These are phyloP conservation scores for Bombus picipes DNA, from an alignment of 1,140 invertebrate genomes.

Conservation along the genomic window DNA sequence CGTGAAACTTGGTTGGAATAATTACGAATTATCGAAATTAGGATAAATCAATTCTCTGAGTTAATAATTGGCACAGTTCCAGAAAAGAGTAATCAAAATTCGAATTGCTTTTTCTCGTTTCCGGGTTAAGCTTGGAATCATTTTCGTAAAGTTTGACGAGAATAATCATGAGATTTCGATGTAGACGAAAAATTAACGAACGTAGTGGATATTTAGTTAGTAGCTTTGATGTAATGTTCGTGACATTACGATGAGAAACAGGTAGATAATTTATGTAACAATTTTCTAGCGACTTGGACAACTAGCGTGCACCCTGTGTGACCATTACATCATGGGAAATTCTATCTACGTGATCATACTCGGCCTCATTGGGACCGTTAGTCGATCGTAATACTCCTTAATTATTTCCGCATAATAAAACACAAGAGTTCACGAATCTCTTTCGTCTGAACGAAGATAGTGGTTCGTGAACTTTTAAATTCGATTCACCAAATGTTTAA, in stretches of 20 bases:
- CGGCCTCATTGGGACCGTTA: slow-evolving; percentile 80
- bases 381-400: slow-evolving; percentile 77
- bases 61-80: background rate
- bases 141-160: background rate
- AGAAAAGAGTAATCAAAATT: background rate
- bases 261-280: background rate
- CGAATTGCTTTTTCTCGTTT: background rate
- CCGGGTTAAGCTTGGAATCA: background rate
- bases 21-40: background rate
- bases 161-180: slow-evolving; percentile 64
- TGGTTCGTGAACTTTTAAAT: background rate
- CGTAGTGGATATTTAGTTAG: slow-evolving; percentile 53
- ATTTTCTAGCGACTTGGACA: slow-evolving; percentile 72
- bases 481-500: background rate
- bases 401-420: slow-evolving; percentile 42
- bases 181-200: slow-evolving; percentile 54
- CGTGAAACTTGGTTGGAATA: background rate
- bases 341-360: slow-evolving; percentile 75
- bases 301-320: slow-evolving; percentile 75
- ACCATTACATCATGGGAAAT: slow-evolving; percentile 76
- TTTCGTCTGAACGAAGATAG: background rate
- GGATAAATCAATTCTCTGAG: background rate
- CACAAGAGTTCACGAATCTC: background rate
- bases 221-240: background rate
- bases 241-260: background rate